Conservation (phyloP, 2,113 vertebrate genomes). For the Leuciscus idus region DNA sequence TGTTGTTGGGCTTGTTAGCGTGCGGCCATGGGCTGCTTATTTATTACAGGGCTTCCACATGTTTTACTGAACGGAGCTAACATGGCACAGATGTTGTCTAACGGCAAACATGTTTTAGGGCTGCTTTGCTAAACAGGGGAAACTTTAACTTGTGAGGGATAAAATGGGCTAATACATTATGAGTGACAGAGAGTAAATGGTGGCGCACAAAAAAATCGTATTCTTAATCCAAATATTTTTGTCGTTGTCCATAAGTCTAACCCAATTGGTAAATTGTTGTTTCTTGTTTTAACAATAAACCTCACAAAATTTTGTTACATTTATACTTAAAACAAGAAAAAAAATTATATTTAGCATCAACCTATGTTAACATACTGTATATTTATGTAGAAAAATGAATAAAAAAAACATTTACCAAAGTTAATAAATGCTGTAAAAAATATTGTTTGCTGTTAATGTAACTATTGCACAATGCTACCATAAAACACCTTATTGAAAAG, state of each 20-base stretch:
- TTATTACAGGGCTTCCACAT: conserved; percentile 54
- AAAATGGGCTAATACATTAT: conserved; percentile 21
- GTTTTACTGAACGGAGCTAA: conserved; percentile 58
- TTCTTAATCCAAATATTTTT: not conserved
- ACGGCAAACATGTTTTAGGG: conserved; percentile 19
- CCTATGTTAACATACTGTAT: no score
- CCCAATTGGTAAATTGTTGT: not conserved
- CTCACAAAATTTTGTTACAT: not conserved
- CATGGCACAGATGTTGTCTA: conserved; percentile 62
- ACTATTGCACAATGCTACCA: not conserved
- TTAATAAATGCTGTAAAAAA: not conserved
- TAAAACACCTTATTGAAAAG: not conserved
- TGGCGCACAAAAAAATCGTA: not conserved
- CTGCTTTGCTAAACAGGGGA: not conserved
- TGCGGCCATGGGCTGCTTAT: conserved; percentile 55
- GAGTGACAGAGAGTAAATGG: conserved; percentile 22
- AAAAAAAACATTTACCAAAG: not conserved
- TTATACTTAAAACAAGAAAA: not conserved
- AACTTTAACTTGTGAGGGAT: conserved; percentile 4
- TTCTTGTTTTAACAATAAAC: not conserved
- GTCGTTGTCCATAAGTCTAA: not conserved
- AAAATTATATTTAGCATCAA: no score
- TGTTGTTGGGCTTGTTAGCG: conserved; percentile 58
- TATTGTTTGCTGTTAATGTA: not conserved
- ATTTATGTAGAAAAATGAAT: not conserved